Conservation (phyloP, 1,140 invertebrate species). For the Teleopsis dalmanni region DNA sequence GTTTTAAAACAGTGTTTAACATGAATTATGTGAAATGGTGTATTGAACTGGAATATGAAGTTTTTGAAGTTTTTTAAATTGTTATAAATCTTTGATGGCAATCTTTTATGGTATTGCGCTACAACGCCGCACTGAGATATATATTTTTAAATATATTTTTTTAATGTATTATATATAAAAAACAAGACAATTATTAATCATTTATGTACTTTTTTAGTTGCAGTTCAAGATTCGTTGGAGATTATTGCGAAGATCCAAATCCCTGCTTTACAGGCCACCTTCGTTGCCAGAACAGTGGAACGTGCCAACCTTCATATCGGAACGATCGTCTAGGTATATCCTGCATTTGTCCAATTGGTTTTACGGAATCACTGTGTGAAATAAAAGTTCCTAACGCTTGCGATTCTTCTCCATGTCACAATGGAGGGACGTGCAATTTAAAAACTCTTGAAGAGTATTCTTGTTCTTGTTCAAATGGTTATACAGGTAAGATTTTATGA, state of each 20-base stretch:
- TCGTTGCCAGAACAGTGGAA: slow-evolving; percentile 87
- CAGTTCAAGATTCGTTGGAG: slow-evolving; percentile 80
- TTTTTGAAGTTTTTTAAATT: no score
- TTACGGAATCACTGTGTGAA: slow-evolving; percentile 87
- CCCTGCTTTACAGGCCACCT: slow-evolving; percentile 75
- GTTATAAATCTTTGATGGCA: no score
- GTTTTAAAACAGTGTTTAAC: no score
- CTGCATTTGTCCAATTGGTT: slow-evolving; percentile 84
- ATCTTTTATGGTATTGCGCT: no score
- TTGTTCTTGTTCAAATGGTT: slow-evolving; percentile 76
- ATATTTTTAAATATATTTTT: slow-evolving; percentile 1
- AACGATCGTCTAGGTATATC: slow-evolving; percentile 68
- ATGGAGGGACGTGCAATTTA: slow-evolving; percentile 77
- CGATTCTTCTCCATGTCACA: slow-evolving; percentile 76
- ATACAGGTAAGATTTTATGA: slow-evolving; percentile 60
- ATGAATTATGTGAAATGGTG: no score
- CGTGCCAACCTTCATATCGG: slow-evolving; percentile 64
- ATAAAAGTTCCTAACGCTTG: slow-evolving; percentile 83
- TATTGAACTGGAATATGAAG: no score
- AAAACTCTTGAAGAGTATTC: slow-evolving; percentile 68
- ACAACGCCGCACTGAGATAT: no score
- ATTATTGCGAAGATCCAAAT: slow-evolving; percentile 88
- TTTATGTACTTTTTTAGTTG: slow-evolving; percentile 62
- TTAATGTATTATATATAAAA: slow-evolving; percentile 1
- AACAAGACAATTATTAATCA: no score